Percentiles rank a stretch among this genome's conserved stretches.
phyloP scores from a whole-genome alignment of 2,797 vertebrate species.

The Phrynocephalus guinanensis region DNA sequence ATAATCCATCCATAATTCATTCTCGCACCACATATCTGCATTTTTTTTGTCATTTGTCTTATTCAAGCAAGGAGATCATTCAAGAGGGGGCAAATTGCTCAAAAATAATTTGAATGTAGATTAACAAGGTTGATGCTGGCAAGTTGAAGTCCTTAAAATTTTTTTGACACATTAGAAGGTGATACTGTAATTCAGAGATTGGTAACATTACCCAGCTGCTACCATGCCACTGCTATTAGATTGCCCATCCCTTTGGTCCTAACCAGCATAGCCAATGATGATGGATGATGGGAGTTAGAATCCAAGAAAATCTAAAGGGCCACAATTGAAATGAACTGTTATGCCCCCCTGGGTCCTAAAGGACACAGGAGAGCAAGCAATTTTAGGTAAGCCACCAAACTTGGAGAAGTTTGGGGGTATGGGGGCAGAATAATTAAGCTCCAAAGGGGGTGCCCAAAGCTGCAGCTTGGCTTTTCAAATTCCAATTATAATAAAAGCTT shows the following conservation, averaged over 20 bases:
- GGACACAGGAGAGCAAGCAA: too few relatives aligned
- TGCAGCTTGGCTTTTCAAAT: not conserved
- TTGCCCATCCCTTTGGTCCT: not conserved
- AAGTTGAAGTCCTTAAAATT: slow-evolving; percentile 17
- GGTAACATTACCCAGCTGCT: too few relatives aligned
- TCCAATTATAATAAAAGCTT: not conserved
- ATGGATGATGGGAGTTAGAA: not conserved
- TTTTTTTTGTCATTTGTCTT: slow-evolving; percentile 46
- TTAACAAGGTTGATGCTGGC: not conserved
- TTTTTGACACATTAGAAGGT: slow-evolving; percentile 33
- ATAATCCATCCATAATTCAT: slow-evolving; percentile 41
- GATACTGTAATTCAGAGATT: not conserved
- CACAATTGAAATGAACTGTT: not conserved
- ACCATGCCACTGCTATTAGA: not conserved
- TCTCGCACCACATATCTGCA: not conserved
- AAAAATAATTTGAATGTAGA: slow-evolving; percentile 46
- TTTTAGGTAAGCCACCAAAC: too few relatives aligned
- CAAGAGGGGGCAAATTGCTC: slow-evolving; percentile 31
- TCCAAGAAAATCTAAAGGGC: not conserved
- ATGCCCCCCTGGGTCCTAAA: too few relatives aligned
- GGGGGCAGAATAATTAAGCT: too few relatives aligned
- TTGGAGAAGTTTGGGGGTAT: too few relatives aligned
- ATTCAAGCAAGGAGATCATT: slow-evolving; percentile 29
- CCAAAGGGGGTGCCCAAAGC: too few relatives aligned
- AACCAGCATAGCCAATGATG: not conserved